Conservation (phyloP, 1,140 invertebrate species). For the Formica exsecta region DNA sequence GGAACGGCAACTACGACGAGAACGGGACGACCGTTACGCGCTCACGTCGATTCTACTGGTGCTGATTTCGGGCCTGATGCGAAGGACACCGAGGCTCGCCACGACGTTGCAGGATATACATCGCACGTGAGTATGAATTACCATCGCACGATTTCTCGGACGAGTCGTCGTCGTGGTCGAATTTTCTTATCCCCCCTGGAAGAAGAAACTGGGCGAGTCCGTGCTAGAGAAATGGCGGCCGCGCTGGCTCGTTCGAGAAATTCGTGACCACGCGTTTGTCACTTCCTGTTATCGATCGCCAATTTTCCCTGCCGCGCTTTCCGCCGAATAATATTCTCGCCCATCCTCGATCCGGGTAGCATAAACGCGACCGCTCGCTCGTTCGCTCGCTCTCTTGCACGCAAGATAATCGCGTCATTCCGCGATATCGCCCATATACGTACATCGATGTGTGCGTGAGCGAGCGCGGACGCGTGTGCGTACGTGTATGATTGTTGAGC, state of each 20-base stretch:
- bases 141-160: not conserved
- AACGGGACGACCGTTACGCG: conserved; percentile 70
- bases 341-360: not conserved
- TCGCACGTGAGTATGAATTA: conserved; percentile 81
- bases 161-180: not conserved
- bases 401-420: conserved; percentile 41
- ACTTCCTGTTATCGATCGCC: not conserved
- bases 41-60: conserved; percentile 71
- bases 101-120: conserved; percentile 78
- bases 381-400: too few relatives aligned
- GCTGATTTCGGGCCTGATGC: conserved; percentile 80
- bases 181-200: conserved; percentile 44
- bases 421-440: conserved; percentile 55
- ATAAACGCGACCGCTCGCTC: not conserved
- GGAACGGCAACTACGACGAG: conserved; percentile 64
- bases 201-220: conserved; percentile 78
- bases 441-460: conserved; percentile 24
- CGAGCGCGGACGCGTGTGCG: not conserved
- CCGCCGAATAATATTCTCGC: not conserved
- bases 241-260: conserved; percentile 63
- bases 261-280: conserved; percentile 17
- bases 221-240: conserved; percentile 78
- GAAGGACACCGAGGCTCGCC: conserved; percentile 76
- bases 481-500: conserved; percentile 23
- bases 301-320: not conserved